A percentile compares a stretch with the other conserved stretches of the same genome.
phyloP scores from a whole-genome alignment of 2,113 vertebrate species.

The Thalassoma bifasciatum region DNA sequence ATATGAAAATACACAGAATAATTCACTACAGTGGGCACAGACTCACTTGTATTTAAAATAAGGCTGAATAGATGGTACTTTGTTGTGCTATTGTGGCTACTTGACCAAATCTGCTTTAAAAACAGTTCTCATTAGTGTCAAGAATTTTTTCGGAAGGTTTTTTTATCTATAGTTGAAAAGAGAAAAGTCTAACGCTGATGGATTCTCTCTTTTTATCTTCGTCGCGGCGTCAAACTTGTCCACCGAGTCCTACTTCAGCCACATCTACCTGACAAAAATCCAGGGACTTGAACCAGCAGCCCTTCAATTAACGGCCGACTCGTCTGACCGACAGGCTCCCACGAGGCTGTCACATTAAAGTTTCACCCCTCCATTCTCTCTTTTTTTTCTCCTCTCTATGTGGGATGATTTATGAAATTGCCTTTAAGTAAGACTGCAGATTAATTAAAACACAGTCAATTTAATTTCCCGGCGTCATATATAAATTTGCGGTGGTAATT shows the following conservation, averaged over 20 bases:
- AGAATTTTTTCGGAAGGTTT: too few relatives aligned
- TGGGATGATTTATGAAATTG: constrained; percentile 83
- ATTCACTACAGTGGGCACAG: too few relatives aligned
- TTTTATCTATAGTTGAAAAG: too few relatives aligned
- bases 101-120: too few relatives aligned
- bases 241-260: constrained; percentile 19
- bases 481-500: constrained; percentile 79
- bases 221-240: neutral
- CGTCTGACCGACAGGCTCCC: constrained; percentile 62
- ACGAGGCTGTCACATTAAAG: constrained; percentile 49
- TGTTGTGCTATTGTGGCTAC: too few relatives aligned
- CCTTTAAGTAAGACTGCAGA: constrained; percentile 83
- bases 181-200: too few relatives aligned
- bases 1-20: too few relatives aligned
- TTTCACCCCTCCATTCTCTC: constrained; percentile 57
- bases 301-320: constrained; percentile 72
- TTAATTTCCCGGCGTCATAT: constrained; percentile 79
- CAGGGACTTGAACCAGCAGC: constrained; percentile 77
- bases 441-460: constrained; percentile 85
- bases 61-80: too few relatives aligned
- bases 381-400: constrained; percentile 21
- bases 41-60: too few relatives aligned
- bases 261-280: constrained; percentile 35
- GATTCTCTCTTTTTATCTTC: too few relatives aligned
- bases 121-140: too few relatives aligned